These are phyloP conservation scores for Flabesymbios commensalis DNA, from an alignment of 2,888 invertebrate genomes.

Conservation along the genomic window DNA sequence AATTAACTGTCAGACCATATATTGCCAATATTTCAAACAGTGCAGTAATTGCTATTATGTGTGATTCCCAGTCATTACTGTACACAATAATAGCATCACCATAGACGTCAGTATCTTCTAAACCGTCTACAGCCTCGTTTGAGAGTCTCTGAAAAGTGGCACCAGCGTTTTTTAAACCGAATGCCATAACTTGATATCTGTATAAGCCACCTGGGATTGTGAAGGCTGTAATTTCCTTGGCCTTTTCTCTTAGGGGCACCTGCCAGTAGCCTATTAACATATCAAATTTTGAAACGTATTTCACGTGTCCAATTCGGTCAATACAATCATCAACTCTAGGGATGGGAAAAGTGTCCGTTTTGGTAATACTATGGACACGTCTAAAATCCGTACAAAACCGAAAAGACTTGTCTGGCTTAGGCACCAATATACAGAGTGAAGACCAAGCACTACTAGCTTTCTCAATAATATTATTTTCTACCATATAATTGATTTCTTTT, in stretches of 20 bases:
- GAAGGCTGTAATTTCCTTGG: background rate
- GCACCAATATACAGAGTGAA: conserved; percentile 31
- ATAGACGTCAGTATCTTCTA: too few relatives aligned
- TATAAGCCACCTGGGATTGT: conserved; percentile 1
- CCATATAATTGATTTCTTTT: conserved; percentile 31
- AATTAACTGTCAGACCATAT: background rate
- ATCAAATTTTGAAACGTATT: conserved; percentile 37
- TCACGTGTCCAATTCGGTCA: conserved; percentile 33
- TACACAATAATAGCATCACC: too few relatives aligned
- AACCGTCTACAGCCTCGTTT: too few relatives aligned
- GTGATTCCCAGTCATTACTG: too few relatives aligned
- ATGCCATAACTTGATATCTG: background rate
- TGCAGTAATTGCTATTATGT: too few relatives aligned
- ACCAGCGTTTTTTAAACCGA: background rate
- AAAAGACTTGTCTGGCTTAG: conserved; percentile 2
- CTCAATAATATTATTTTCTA: conserved; percentile 38
- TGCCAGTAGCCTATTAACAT: conserved; percentile 33
- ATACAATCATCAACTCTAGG: conserved; percentile 39
- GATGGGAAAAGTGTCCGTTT: conserved; percentile 37
- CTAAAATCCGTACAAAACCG: conserved; percentile 37
- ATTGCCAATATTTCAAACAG: too few relatives aligned
- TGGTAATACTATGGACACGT: conserved; percentile 35
- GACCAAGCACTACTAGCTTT: conserved; percentile 34
- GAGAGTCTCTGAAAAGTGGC: conserved; percentile 5
- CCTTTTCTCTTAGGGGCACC: conserved; percentile 20